A percentile compares a stretch with the other conserved stretches of the same genome.
Evolutionary conservation across 1,140 invertebrate genomes (phyloP).

Genomic region (Papilio machaon): DNA sequence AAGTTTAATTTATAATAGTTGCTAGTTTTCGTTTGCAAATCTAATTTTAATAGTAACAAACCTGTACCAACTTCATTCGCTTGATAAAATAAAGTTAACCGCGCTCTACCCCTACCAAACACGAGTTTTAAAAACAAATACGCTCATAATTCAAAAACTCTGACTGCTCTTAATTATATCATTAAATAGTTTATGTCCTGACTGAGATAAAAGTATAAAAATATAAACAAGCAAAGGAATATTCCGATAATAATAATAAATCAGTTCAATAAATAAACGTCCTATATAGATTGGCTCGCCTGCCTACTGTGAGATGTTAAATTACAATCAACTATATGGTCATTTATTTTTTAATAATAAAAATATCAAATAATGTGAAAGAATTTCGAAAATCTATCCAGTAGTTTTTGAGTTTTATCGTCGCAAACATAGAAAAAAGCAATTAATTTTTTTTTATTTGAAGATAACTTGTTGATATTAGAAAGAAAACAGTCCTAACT

Average conservation of each 20-base stretch:
- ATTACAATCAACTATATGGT: background rate
- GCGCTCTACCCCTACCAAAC: background rate
- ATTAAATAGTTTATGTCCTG: conserved; percentile 16
- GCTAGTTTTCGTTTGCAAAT: too few relatives aligned
- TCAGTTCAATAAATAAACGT: conserved; percentile 37
- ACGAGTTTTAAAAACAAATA: background rate
- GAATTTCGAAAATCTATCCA: too few relatives aligned
- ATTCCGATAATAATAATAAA: conserved; percentile 41
- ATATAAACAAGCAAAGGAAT: conserved; percentile 40
- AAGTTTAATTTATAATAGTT: too few relatives aligned
- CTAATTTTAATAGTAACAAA: too few relatives aligned
- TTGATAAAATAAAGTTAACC: background rate
- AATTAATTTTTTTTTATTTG: background rate
- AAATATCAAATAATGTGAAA: too few relatives aligned
- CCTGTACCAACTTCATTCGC: background rate
- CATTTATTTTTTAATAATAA: background rate
- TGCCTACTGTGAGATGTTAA: background rate
- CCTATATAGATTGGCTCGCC: conserved; percentile 42
- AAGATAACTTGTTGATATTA: too few relatives aligned
- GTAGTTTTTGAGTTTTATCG: too few relatives aligned
- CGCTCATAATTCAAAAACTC: background rate
- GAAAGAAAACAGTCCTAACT: too few relatives aligned
- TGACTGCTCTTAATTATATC: background rate
- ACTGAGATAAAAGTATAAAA: conserved; percentile 37
- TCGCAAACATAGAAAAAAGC: too few relatives aligned